phyloP scores from a whole-genome alignment of 2,797 vertebrate genomes.

The Periophthalmus magnuspinnatus region DNA sequence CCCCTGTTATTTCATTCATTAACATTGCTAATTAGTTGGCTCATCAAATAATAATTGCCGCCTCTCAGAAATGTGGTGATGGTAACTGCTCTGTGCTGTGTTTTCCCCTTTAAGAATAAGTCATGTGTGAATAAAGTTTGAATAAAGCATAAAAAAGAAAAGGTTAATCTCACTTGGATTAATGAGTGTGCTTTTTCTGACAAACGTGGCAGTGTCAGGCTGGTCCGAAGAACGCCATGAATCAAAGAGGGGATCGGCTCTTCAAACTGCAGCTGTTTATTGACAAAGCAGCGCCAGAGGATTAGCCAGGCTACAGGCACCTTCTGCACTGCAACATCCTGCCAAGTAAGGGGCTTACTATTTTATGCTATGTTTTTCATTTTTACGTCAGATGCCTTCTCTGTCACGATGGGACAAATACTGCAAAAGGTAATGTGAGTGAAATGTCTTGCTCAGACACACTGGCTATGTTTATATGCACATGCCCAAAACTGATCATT shows the following conservation, averaged over 20 bases:
- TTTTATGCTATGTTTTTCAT: too few species aligned
- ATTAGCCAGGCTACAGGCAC: constrained; percentile 50
- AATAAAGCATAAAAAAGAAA: constrained; percentile 4
- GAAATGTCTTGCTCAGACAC: too few species aligned
- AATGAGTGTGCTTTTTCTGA: constrained; percentile 9
- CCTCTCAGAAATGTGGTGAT: background rate
- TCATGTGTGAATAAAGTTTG: constrained; percentile 1
- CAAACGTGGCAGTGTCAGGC: constrained; percentile 18
- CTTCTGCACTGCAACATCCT: constrained; percentile 34
- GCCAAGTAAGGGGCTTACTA: constrained; percentile 19
- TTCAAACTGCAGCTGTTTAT: constrained; percentile 34
- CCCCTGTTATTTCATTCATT: constrained; percentile 3
- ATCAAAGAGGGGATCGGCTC: constrained; percentile 32
- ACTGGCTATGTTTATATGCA: too few species aligned
- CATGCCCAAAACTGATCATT: too few species aligned
- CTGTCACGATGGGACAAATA: too few species aligned
- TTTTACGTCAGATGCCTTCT: too few species aligned
- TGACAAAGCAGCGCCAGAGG: constrained; percentile 33
- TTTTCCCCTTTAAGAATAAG: background rate
- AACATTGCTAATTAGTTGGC: constrained; percentile 10
- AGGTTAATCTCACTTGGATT: constrained; percentile 2
- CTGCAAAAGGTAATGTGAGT: too few species aligned
- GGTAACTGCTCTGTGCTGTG: too few species aligned
- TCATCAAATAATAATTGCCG: constrained; percentile 1
- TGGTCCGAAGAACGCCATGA: constrained; percentile 16